Conservation (phyloP, 2,888 invertebrate genomes). For the Sphaerophoria taeniata region DNA sequence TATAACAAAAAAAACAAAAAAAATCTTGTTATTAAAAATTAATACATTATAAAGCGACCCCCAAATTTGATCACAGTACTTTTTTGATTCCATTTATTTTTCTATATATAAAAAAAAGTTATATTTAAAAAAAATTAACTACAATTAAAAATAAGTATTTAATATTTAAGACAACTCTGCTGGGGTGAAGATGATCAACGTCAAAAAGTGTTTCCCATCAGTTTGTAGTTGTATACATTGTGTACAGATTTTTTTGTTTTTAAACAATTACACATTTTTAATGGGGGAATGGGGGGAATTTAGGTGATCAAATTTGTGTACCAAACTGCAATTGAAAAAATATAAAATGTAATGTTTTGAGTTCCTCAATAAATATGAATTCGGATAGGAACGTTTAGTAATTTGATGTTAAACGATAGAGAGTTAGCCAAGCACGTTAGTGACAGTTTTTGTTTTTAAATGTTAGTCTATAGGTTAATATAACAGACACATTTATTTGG, state of each 20-base stretch:
- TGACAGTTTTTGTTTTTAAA: conserved; percentile 5
- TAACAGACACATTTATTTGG: conserved; percentile 15
- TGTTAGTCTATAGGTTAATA: conserved; percentile 32
- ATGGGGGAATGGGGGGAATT: conserved; percentile 56
- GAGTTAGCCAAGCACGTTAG: conserved; percentile 49
- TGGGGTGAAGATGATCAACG: conserved; percentile 64
- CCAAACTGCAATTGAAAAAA: conserved; percentile 71
- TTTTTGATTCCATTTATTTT: conserved; percentile 27
- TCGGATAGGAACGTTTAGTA: conserved; percentile 8
- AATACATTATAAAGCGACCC: conserved; percentile 68
- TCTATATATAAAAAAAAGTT: conserved; percentile 20
- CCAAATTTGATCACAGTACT: conserved; percentile 71
- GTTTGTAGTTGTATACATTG: conserved; percentile 58
- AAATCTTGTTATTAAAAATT: conserved; percentile 63
- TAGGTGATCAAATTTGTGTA: conserved; percentile 74
- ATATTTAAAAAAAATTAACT: conserved; percentile 53
- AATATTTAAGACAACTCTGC: conserved; percentile 42
- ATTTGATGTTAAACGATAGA: neutral
- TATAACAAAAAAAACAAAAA: conserved; percentile 34
- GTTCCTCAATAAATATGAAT: conserved; percentile 36
- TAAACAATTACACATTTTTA: conserved; percentile 27
- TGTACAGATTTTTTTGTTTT: conserved; percentile 35
- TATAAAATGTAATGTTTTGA: conserved; percentile 63
- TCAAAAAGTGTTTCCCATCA: conserved; percentile 61
- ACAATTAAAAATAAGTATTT: conserved; percentile 31